Evolutionary conservation across 2,797 vertebrate genomes (phyloP).

Genomic region (Lutjanus campechanus): DNA sequence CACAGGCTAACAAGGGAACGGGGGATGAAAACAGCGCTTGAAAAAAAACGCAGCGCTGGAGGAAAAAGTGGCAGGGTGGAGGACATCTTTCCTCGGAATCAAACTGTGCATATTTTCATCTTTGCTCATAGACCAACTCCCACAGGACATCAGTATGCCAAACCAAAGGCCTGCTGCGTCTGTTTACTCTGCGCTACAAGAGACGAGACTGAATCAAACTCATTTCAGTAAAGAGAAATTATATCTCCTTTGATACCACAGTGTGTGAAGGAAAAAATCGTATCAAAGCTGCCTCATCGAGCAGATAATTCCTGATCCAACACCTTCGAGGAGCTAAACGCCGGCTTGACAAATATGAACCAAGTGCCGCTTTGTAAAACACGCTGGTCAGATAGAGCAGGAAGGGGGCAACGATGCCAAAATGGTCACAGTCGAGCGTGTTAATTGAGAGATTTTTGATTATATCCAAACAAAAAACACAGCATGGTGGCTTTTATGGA

Average conservation of each 20-base stretch:
- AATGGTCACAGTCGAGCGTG: constrained; percentile 31
- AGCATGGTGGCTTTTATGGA: constrained; percentile 39
- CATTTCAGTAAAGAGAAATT: constrained; percentile 67
- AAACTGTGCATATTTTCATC: constrained; percentile 79
- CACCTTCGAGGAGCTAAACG: constrained; percentile 51
- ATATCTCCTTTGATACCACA: constrained; percentile 66
- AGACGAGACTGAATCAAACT: constrained; percentile 75
- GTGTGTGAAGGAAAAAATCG: constrained; percentile 41
- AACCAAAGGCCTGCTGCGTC: constrained; percentile 73
- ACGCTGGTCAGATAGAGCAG: constrained; percentile 13
- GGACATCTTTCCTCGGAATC: constrained; percentile 69
- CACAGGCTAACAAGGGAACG: constrained; percentile 69
- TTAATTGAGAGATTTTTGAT: constrained; percentile 42
- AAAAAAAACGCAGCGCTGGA: constrained; percentile 47
- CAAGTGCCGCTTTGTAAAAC: neutral
- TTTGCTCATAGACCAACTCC: constrained; percentile 74
- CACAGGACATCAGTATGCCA: constrained; percentile 76
- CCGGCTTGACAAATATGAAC: constrained; percentile 31
- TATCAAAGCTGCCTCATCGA: constrained; percentile 50
- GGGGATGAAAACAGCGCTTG: constrained; percentile 68
- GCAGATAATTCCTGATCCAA: constrained; percentile 36
- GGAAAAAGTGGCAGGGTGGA: constrained; percentile 59
- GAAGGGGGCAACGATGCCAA: neutral
- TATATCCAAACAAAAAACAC: constrained; percentile 46
- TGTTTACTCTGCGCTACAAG: constrained; percentile 74